Base-by-base conservation (phyloP, 1,140 invertebrate species). In the Eriosoma lanigerum region DNA sequence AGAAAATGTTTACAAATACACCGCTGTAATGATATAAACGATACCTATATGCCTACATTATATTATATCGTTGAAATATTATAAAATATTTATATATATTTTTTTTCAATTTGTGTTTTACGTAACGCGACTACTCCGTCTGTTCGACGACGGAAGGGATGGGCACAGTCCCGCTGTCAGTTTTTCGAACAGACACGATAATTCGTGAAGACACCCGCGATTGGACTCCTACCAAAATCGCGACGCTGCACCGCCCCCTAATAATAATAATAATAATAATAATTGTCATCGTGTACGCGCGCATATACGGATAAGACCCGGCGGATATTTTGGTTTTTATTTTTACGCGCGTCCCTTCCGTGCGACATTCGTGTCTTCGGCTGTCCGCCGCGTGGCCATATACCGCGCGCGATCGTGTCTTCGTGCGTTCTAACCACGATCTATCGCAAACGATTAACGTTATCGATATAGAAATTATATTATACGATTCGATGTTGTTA, bases 201-300 rank as follows among this genome's bases (percentile, higher is more conserved):
- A 78, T 78, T 62, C 38, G 75, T 26, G 54, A 6, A 38, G 75
- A 78, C 75, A 48, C 38, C 56, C 56, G 52, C 75, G 75, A 62
- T 78, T 78, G 75, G 75, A 78, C 75, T 60, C 38, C 24, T 78
- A 62, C 75, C 75, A 78, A 78, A 78, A 72, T 44, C 12, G 19
- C n/a, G 56, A 2, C 52, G 38, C 26, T 19, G 64, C n/a, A n/a
- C 52, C 54, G 21, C 56, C 54, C 75, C 54, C 29, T 26, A 9
- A 62, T 24, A 12, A 58, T 58, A 58, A 58, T 58, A 62, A 60
- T 29, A 19, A 26, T 24, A 46, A 50, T 38, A 32, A n/a, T n/a
- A n/a, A n/a, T 38, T 38, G 32, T 26, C 73, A 32, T 44, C 29
- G 72, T 9, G 13, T 4, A 0, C n/a, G 38, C 75, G 44, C 54